Evolutionary conservation across 2,113 vertebrate genomes (phyloP), one percentile per base, ranked within the genome.

Genomic region (Pandion haliaetus): DNA sequence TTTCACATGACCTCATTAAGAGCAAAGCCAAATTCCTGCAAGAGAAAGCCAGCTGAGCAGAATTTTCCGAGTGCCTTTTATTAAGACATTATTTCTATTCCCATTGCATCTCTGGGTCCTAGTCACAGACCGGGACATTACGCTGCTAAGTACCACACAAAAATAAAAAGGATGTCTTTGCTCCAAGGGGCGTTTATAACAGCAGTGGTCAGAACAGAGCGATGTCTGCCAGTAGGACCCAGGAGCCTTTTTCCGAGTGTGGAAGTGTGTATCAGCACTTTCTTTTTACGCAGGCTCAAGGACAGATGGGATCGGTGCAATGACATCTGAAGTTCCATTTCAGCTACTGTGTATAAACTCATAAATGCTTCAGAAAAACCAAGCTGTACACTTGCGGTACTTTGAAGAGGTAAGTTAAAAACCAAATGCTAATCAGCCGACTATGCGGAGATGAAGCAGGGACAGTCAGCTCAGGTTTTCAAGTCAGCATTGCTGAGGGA

Each of bases 1-100:
- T 93, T 94, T 95, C 89, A 90, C 91, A 93, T 94, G 95, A 96
- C 91, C 95, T 95, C 95, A 69, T 95, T 87, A 90, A 96, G 44
- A 82, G 66, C 87, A 93, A 95, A 90, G 84, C 95, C 95, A 96
- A 87, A 96, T 93, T 76, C 70, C 90, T 84, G 38, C 77, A 57
- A 72, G 70, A 63, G 84, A 93, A 91, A 95, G 66, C 79, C 78
- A 94, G 87, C 92, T 85, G 90, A 91, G 87, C 87, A 96, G 78
- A 93, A 96, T 96, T 95, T 93, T 95, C 87, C 82, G 70, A 94
- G 70, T 82, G 65, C 85, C 70, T 88, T 88, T 90, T 83, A 63
- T 94, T 54, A 62, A 2, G 6, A 77, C 61, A 44, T 91, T 69
- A 71, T 93, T 96, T 86, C 82, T 90, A 42, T 93, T 90, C 78